Evolutionary conservation across 2,888 invertebrate species (phyloP), one percentile per base, ranked within the genome.

Genomic region (Phlogophora meticulosa): DNA sequence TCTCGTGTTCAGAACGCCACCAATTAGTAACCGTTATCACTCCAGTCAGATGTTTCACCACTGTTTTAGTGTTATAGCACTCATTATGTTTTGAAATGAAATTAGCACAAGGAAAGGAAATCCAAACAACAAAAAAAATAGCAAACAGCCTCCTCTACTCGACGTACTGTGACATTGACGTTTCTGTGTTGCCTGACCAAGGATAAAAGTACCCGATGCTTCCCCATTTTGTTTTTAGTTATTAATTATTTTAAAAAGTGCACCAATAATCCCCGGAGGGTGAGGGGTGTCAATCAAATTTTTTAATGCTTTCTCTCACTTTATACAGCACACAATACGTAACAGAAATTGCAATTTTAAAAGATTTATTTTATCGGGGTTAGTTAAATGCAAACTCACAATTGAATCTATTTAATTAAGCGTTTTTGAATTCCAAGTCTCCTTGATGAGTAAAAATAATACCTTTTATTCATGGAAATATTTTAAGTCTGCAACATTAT

Each of bases 51-150:
- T 62, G 48, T 75, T 80, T 76, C 68, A 71, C 56, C 53, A 75
- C 67, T 55, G 36, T 69, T 69, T 62, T 49, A 65, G 38, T 60
- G n/a, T 60, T 65, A 55, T 36, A 59, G 42, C 73, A 74, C 72
- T 76, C 69, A 75, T 82, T 78, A 59, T 69, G 73, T 75, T 76
- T 72, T 61, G 48, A 75, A 74, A 60, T 61, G 62, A 76, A 84
- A 84, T 80, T 77, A 62, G 59, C 55, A 72, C 73, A 79, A 52
- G 68, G 48, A 76, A 81, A 73, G 61, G 64, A 66, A 74, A 76
- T 57, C 72, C 64, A 78, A 76, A 82, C 74, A 79, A 77, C 48
- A 74, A 72, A 73, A 78, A 75, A 76, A 76, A 70, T n/a, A 22
- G 68, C 80, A 76, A 74, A 73, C 72, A 76, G 57, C 62, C 57